These are phyloP conservation scores for Gymnobelideus leadbeateri DNA, from an alignment of 2,113 vertebrate species.

Conservation along the genomic window DNA sequence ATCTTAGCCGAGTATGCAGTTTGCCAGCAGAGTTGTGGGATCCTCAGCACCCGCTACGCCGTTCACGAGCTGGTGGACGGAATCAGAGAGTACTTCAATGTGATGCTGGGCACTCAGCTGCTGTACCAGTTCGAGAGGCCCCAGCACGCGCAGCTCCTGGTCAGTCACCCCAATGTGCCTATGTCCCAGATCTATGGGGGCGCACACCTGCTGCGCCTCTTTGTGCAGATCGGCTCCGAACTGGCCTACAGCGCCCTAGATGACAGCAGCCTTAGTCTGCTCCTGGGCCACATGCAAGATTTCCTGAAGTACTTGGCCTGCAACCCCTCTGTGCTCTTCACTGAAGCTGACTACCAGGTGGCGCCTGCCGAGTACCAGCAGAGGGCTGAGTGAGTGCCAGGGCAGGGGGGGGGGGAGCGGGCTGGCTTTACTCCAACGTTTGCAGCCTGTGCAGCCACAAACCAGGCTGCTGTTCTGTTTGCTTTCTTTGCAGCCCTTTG, in stretches of 20 bases:
- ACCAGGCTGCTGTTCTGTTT: too few species aligned
- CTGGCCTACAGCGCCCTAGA: conserved; percentile 96
- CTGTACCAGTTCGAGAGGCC: conserved; percentile 98
- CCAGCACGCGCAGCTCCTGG: conserved; percentile 95
- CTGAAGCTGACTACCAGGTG: conserved; percentile 96
- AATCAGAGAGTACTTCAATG: conserved; percentile 97
- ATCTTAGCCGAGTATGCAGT: conserved; percentile 97
- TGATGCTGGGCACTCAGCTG: conserved; percentile 97
- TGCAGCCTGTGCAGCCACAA: too few species aligned
- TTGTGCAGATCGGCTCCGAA: conserved; percentile 97
- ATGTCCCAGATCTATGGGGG: conserved; percentile 98
- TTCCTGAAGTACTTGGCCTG: conserved; percentile 98
- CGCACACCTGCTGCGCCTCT: conserved; percentile 95
- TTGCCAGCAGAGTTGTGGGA: conserved; percentile 83
- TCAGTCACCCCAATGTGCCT: conserved; percentile 93
- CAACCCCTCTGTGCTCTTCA: conserved; percentile 92
- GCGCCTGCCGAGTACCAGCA: conserved; percentile 95
- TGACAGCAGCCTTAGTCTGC: conserved; percentile 96
- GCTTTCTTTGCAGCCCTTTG: too few species aligned
- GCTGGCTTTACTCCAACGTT: too few species aligned
- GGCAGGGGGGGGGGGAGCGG: too few species aligned
- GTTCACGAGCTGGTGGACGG: conserved; percentile 97
- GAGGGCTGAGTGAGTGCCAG: background rate
- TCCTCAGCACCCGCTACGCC: conserved; percentile 95
- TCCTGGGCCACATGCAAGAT: conserved; percentile 97